A percentile compares a stretch with the other conserved stretches of the same genome.
Evolutionary conservation across 1,140 invertebrate species (phyloP).

Genomic region (Aphaenogaster floridana): DNA sequence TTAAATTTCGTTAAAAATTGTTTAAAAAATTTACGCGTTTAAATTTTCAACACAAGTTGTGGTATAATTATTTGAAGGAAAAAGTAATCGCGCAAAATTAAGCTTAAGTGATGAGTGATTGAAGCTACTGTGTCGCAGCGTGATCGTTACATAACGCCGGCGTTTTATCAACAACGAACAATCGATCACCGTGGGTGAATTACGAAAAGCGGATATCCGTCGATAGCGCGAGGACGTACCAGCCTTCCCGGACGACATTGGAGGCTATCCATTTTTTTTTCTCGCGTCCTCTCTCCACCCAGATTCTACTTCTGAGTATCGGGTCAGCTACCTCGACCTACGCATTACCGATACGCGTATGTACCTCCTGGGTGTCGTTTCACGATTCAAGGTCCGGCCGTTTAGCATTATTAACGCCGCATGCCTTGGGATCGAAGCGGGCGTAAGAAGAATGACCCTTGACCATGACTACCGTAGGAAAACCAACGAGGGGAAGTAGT

Average conservation of each 20-base stretch:
- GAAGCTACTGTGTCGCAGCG: background rate
- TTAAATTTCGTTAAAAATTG: background rate
- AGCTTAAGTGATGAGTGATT: slow-evolving; percentile 1
- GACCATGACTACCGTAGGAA: slow-evolving; percentile 25
- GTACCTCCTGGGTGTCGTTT: slow-evolving; percentile 34
- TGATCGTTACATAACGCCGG: slow-evolving; percentile 15
- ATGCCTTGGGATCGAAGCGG: slow-evolving; percentile 39
- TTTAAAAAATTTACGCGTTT: background rate
- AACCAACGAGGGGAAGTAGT: slow-evolving; percentile 16
- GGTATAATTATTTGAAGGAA: background rate
- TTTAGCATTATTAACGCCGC: slow-evolving; percentile 54
- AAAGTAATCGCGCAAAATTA: slow-evolving; percentile 1
- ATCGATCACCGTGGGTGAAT: slow-evolving; percentile 57
- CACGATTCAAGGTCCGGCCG: slow-evolving; percentile 51
- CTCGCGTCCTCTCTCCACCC: background rate
- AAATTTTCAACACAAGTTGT: background rate
- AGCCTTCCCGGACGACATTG: slow-evolving; percentile 34
- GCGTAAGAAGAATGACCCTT: slow-evolving; percentile 17
- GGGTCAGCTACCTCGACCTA: slow-evolving; percentile 65
- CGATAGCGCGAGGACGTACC: slow-evolving; percentile 45
- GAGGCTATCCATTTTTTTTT: slow-evolving; percentile 19
- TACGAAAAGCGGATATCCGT: slow-evolving; percentile 67
- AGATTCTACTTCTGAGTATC: slow-evolving; percentile 8
- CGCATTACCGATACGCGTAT: background rate
- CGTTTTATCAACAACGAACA: slow-evolving; percentile 46